Evolutionary conservation across 2,888 invertebrate species (phyloP).

Genomic region (Pheosia tremula): DNA sequence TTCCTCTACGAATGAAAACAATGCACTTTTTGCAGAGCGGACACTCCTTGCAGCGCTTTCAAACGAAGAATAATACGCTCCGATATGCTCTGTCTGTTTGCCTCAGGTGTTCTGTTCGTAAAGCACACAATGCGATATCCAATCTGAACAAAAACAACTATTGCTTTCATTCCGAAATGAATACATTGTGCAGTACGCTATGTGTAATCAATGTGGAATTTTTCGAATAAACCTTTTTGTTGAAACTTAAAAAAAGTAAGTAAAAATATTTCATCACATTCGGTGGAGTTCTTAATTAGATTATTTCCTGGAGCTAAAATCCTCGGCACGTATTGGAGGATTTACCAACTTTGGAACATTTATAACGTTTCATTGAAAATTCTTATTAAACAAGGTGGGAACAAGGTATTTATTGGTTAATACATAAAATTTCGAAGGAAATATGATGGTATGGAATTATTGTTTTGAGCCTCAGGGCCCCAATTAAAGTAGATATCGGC

Average conservation of each 20-base stretch:
- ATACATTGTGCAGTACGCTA: constrained; percentile 19
- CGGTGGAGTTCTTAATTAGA: constrained; percentile 53
- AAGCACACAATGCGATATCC: constrained; percentile 49
- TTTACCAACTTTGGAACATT: constrained; percentile 42
- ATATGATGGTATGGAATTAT: constrained; percentile 19
- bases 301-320: constrained; percentile 48
- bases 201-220: constrained; percentile 22
- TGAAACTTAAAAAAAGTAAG: constrained; percentile 23
- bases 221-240: constrained; percentile 23
- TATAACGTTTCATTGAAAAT: constrained; percentile 32
- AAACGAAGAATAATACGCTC: constrained; percentile 64
- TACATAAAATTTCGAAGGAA: constrained; percentile 27
- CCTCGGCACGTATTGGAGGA: constrained; percentile 49
- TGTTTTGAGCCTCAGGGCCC: neutral
- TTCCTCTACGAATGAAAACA: constrained; percentile 70
- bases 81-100: constrained; percentile 56
- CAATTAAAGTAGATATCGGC: neutral
- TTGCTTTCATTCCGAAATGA: constrained; percentile 13
- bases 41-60: constrained; percentile 64
- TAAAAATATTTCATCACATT: constrained; percentile 44
- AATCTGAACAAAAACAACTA: constrained; percentile 41
- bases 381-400: constrained; percentile 20
- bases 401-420: constrained; percentile 26
- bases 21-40: constrained; percentile 70
- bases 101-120: constrained; percentile 50